A percentile compares a stretch with the other conserved stretches of the same genome.
Evolutionary conservation across 2,113 vertebrate species (phyloP).

Genomic region (Sporophila hypoxantha): DNA sequence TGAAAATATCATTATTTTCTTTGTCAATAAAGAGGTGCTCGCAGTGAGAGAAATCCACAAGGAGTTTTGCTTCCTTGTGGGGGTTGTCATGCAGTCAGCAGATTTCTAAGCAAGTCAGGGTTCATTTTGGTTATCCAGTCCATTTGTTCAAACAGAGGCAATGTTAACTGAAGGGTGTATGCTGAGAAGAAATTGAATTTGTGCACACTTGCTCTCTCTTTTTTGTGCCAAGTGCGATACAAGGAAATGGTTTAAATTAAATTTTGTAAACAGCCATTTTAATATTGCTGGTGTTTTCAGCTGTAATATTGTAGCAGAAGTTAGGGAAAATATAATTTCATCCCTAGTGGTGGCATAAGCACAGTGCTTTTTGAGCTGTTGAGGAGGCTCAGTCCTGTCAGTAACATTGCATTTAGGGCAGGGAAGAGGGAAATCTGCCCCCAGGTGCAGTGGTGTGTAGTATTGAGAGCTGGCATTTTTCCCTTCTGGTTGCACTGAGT

Average conservation of each 20-base stretch:
- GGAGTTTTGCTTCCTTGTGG: background rate
- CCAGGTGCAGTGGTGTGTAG: background rate
- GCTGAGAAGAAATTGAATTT: background rate
- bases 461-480: background rate
- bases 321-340: background rate
- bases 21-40: background rate
- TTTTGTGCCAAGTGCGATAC: background rate
- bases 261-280: conserved; percentile 5
- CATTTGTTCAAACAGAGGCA: background rate
- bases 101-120: background rate
- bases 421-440: background rate
- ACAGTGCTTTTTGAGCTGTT: background rate
- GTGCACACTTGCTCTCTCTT: background rate
- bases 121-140: background rate
- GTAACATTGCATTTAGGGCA: background rate
- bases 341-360: background rate
- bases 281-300: background rate
- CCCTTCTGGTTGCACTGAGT: background rate
- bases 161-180: background rate
- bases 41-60: background rate
- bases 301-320: background rate
- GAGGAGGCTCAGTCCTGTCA: background rate
- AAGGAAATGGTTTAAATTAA: background rate
- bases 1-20: background rate
- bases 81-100: background rate